Base-by-base conservation (phyloP, 2,888 invertebrate genomes). In the Conops quadrifasciatus region DNA sequence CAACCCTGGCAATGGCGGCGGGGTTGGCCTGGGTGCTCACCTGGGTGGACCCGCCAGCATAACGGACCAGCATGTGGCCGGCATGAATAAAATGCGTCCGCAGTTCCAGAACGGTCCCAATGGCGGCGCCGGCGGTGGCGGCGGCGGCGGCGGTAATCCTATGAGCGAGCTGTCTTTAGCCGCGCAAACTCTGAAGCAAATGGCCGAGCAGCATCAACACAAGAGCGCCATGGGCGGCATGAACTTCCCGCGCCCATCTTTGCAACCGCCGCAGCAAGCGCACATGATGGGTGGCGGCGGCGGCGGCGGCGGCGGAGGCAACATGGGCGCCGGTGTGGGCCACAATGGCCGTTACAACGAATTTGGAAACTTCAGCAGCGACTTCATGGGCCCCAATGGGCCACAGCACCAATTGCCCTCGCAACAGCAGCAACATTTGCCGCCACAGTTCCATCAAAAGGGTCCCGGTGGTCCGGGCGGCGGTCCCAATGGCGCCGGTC, bases 121-220 rank as follows among this genome's bases (percentile, higher is more conserved):
- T 67, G 76, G 76, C 15, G 74, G 73, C 0, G 89, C 89, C 75
- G 79, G 78, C 1, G 78, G 78, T 26, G n/a, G n/a, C n/a, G 76
- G 76, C 15, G 74, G 73, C 0, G 89, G 89, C 75, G 79, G 78
- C 1, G 78, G 78, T 26, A 58, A 58, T 21, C 88, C 76, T 82
- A 88, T 71, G 91, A 88, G 81, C 79, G 94, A 94, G 84, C 88
- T 94, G 84, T 95, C 95, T 72, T 94, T 96, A 28, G 97, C 97
- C 0, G 96, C 97, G 64, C 96, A 97, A 87, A 97, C 96, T 0
- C 88, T 97, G 67, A 97, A 97, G 84, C 96, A 97, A 81, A 96
- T 97, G 96, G 97, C 97, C 51, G 96, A 97, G 84, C 97, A 97
- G 85, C 97, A 97, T 86, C 96, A 96, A 87, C 95, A 94, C 86